These are phyloP conservation scores for Eurytoma adleriae DNA, from an alignment of 2,888 invertebrate species.

Conservation along the genomic window DNA sequence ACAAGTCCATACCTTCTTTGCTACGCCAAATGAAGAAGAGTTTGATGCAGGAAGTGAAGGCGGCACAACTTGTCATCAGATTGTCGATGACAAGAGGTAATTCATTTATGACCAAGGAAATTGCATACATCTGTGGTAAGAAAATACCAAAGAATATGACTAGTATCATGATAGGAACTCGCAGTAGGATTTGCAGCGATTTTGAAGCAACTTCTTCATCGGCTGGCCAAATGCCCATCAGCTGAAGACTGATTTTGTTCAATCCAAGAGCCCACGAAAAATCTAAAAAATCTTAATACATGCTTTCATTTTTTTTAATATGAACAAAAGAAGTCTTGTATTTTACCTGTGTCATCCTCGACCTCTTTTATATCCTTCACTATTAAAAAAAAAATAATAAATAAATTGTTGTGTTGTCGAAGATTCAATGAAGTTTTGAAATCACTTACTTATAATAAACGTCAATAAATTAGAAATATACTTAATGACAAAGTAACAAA, in stretches of 20 bases:
- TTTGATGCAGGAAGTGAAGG: conserved; percentile 19
- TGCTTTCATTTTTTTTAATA: background rate
- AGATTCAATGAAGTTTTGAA: too few relatives aligned
- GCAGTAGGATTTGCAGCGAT: background rate
- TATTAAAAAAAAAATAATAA: too few relatives aligned
- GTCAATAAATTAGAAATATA: too few relatives aligned
- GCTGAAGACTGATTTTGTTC: background rate
- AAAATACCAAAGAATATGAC: conserved; percentile 4
- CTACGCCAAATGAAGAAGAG: conserved; percentile 31
- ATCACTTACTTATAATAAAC: too few relatives aligned
- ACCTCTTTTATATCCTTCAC: too few relatives aligned
- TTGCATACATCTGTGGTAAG: conserved; percentile 33
- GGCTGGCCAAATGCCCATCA: conserved; percentile 38
- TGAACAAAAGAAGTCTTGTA: too few relatives aligned
- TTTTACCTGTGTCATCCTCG: too few relatives aligned
- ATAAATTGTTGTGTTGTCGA: too few relatives aligned
- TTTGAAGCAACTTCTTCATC: background rate
- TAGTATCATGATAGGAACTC: conserved; percentile 11
- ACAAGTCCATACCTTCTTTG: conserved; percentile 3
- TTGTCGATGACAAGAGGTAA: conserved; percentile 32
- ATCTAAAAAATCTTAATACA: background rate
- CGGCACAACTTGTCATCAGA: conserved; percentile 18
- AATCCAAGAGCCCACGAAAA: conserved; percentile 9
- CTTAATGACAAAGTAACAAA: too few relatives aligned
- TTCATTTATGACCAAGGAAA: background rate